These are phyloP conservation scores for Vireo griseus DNA, from an alignment of 2,797 vertebrate species.

Conservation along the genomic window DNA sequence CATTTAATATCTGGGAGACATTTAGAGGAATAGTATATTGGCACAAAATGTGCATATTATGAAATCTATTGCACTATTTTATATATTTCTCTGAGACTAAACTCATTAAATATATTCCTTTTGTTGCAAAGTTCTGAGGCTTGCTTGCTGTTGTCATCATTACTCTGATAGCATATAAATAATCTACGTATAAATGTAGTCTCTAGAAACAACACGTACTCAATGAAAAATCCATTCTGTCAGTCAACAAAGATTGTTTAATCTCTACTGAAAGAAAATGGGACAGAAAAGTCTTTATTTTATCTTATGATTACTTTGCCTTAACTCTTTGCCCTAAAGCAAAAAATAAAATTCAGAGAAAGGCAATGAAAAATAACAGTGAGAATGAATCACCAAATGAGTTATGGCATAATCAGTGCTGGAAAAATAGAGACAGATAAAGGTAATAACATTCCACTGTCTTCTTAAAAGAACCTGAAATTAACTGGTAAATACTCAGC, in stretches of 20 bases:
- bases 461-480: constrained; percentile 15
- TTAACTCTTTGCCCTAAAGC: not conserved
- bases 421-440: constrained; percentile 12
- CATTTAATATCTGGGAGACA: not conserved
- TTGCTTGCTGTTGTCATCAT: not conserved
- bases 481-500: constrained; percentile 44
- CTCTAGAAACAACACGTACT: not conserved
- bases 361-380: constrained; percentile 3
- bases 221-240: not conserved
- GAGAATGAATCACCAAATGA: constrained; percentile 3
- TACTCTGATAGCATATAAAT: not conserved
- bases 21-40: not conserved
- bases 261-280: not conserved
- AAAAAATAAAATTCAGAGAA: not conserved
- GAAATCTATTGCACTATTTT: not conserved
- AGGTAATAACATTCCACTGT: not conserved
- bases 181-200: not conserved
- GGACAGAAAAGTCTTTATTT: constrained; percentile 24
- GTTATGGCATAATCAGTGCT: not conserved
- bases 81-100: not conserved
- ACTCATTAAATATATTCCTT: not conserved
- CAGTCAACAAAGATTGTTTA: constrained; percentile 7
- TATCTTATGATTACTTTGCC: constrained; percentile 21
- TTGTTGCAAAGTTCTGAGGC: not conserved
- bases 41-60: not conserved